Evolutionary conservation across 64 coral and sea anemone genomes (phyloP).

Genomic region (Montipora cactus): DNA sequence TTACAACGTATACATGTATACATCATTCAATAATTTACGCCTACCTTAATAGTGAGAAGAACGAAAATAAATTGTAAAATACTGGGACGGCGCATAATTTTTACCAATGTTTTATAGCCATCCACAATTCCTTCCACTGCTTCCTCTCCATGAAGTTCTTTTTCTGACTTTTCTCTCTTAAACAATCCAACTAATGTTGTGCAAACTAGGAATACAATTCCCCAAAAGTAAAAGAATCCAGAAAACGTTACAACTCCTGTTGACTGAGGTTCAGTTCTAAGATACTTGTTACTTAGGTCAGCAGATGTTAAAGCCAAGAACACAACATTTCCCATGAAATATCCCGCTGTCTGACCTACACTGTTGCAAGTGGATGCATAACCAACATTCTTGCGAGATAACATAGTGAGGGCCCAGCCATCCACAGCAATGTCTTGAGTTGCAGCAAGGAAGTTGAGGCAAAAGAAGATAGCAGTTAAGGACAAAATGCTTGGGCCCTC

Average conservation of each 20-base stretch:
- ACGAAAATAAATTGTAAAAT: slow-evolving; percentile 78
- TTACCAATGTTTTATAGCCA: slow-evolving; percentile 83
- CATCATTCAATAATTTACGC: not conserved
- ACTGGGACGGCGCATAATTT: slow-evolving; percentile 81
- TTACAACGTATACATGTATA: no score
- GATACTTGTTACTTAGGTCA: slow-evolving; percentile 91
- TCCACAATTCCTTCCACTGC: slow-evolving; percentile 76
- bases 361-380: slow-evolving; percentile 97
- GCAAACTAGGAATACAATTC: slow-evolving; percentile 84
- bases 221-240: slow-evolving; percentile 95
- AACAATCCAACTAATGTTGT: slow-evolving; percentile 94
- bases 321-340: slow-evolving; percentile 95
- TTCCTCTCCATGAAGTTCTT: slow-evolving; percentile 66
- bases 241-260: slow-evolving; percentile 79
- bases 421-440: slow-evolving; percentile 99
- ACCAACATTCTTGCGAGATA: slow-evolving; percentile 87
- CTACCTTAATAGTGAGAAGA: slow-evolving; percentile 94
- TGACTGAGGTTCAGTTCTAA: slow-evolving; percentile 72
- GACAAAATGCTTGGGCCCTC: slow-evolving; percentile 70
- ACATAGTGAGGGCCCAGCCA: slow-evolving; percentile 98
- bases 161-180: slow-evolving; percentile 83
- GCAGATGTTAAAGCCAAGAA: slow-evolving; percentile 93
- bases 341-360: slow-evolving; percentile 95
- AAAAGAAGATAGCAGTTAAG: slow-evolving; percentile 89
- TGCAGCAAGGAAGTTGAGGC: slow-evolving; percentile 90